These are phyloP conservation scores for Trisateles emortualis DNA, from an alignment of 2,888 invertebrate genomes.

Conservation along the genomic window DNA sequence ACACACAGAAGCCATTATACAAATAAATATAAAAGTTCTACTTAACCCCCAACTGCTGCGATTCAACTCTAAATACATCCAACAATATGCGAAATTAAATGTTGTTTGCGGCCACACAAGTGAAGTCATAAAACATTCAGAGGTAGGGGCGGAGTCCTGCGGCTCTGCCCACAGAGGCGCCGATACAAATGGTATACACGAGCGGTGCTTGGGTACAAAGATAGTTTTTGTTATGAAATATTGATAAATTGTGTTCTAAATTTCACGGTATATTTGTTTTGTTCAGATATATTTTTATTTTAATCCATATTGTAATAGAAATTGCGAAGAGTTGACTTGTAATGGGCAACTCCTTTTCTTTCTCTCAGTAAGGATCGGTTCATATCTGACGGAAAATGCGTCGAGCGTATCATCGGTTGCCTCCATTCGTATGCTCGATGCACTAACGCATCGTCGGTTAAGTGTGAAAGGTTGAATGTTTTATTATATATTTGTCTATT, in stretches of 20 bases:
- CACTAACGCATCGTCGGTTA: no score
- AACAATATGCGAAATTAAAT: slow-evolving; percentile 28
- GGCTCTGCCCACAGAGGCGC: slow-evolving; percentile 51
- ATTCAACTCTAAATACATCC: not conserved
- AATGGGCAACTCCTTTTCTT: no score
- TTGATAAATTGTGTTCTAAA: slow-evolving; percentile 4
- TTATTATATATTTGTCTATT: no score
- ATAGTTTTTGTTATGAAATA: slow-evolving; percentile 1
- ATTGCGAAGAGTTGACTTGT: not conserved
- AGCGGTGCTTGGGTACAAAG: slow-evolving; percentile 17
- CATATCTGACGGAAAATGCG: no score
- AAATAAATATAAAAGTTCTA: no score
- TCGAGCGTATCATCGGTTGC: no score
- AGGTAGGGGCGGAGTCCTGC: slow-evolving; percentile 52
- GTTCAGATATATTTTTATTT: not conserved
- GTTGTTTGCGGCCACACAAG: slow-evolving; percentile 59
- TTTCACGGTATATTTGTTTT: slow-evolving; percentile 9
- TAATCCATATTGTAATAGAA: not conserved
- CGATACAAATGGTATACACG: slow-evolving; percentile 53
- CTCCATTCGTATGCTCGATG: no score
- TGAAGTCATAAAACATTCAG: slow-evolving; percentile 54
- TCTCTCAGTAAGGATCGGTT: no score
- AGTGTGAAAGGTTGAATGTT: no score
- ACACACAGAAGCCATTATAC: no score
- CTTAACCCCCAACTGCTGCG: slow-evolving; percentile 7